Conservation (phyloP, 2,797 vertebrate genomes). For the Loriculus beryllinus region DNA sequence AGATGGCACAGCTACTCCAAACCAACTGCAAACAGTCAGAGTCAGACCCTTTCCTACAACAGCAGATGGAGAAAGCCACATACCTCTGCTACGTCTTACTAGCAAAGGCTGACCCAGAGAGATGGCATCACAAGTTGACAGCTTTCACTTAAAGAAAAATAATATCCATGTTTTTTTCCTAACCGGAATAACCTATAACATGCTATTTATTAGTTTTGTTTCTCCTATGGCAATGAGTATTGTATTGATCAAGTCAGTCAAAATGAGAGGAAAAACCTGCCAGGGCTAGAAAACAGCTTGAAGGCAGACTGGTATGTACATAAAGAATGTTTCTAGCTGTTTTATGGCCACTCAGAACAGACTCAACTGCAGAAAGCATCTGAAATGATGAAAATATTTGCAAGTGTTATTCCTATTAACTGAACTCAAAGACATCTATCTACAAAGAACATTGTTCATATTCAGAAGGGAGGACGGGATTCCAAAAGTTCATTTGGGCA, state of each 20-base stretch:
- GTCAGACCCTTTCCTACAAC: not conserved
- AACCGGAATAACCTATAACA: not conserved
- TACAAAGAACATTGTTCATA: not conserved
- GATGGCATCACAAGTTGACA: not conserved
- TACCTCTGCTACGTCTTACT: not conserved
- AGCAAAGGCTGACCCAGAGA: not conserved
- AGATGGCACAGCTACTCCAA: conserved; percentile 59
- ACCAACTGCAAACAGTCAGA: conserved; percentile 19
- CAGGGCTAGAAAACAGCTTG: not conserved
- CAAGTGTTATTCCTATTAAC: not conserved
- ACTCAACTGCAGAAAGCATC: not conserved
- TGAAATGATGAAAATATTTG: not conserved
- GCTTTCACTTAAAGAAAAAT: not conserved
- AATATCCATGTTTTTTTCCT: not conserved
- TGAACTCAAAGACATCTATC: not conserved
- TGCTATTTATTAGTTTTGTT: not conserved
- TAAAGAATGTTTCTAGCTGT: not conserved
- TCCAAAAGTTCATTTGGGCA: not conserved
- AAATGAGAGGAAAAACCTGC: not conserved
- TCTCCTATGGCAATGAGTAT: no score
- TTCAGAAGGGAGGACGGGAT: not conserved
- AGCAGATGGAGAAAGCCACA: conserved; percentile 49
- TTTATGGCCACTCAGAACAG: not conserved
- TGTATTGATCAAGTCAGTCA: not conserved
- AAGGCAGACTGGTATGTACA: not conserved